These are phyloP conservation scores for Bergia sp. DNA, from an alignment of 92 coral and sea anemone genomes.

Conservation along the genomic window DNA sequence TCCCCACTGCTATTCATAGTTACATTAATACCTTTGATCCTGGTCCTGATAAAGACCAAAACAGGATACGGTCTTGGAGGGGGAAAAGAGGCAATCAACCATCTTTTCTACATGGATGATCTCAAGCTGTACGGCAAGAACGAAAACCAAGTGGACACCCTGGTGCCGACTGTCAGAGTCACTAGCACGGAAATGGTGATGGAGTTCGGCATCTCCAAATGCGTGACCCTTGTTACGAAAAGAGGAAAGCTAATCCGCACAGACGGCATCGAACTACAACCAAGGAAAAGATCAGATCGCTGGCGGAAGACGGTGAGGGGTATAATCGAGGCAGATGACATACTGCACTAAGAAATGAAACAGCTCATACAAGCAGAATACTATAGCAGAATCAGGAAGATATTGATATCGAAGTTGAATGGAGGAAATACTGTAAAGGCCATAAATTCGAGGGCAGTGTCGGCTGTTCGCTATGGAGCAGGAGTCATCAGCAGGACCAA, in stretches of 20 bases:
- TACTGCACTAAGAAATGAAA: no score
- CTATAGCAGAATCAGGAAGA: no score
- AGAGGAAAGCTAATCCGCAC: neutral
- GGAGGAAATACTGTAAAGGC: no score
- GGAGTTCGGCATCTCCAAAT: neutral
- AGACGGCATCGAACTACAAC: constrained; percentile 5
- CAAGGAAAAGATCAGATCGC: neutral
- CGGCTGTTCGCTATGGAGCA: no score
- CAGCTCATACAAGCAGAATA: no score
- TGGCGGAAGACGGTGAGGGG: no score
- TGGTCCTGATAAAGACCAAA: neutral
- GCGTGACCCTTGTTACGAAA: neutral
- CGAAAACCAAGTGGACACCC: neutral
- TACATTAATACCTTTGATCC: neutral
- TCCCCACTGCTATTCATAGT: neutral
- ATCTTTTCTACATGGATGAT: no score
- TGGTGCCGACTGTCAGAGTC: neutral
- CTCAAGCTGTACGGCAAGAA: no score
- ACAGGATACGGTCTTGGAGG: neutral
- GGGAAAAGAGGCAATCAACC: neutral
- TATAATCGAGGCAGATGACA: no score
- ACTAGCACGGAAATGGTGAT: neutral
- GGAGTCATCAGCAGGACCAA: no score
- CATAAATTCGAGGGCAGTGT: no score
- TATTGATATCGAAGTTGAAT: no score